Base-by-base conservation (phyloP, 1,140 invertebrate species). In the Penaeus japonicus region DNA sequence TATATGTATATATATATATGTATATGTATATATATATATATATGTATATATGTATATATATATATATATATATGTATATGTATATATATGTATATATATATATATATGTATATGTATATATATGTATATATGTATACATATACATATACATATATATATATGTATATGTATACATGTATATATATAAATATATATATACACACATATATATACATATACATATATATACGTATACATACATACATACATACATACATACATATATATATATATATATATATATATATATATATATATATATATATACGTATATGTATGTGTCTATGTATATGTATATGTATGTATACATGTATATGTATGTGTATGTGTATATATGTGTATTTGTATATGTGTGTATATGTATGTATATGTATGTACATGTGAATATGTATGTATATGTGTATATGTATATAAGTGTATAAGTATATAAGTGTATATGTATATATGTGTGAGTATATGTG, bases 161-260 rank as follows among this genome's bases (percentile, higher is more conserved):
- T 83, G 3, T 5, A n/a, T 59, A 55, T n/a, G 18, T 27, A 39
- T 24, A 81, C n/a, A 81, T 30, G 24, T 30, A 54, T 35, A 81
- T 35, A 84, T 47, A 84, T 24, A 84, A 32, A 84, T 35, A 84
- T 27, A 70, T 57, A 83, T 54, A 83, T 54, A 83, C 32, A 65
- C n/a, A 65, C 22, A 65, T 62, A 84, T 55, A 80, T 22, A 59
- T 32, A 84, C 22, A 59, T 55, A 62, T 30, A 59, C 30, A 85
- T 39, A 47, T 12, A 75, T 30, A 62, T 55, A 62, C 15, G 53
- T 62, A 77, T 24, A 54, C 53, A 85, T 39, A 85, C 73, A 54
- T 10, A 85, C 27, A 85, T 57, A 59, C 59, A 83, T 35, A 83
- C 32, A 83, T 54, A 83, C 22, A 83, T 32, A 24, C 15, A 24